Evolutionary conservation across 2,797 vertebrate genomes (phyloP), one percentile per base, ranked within the genome.

Genomic region (Leucoraja ocellata): DNA sequence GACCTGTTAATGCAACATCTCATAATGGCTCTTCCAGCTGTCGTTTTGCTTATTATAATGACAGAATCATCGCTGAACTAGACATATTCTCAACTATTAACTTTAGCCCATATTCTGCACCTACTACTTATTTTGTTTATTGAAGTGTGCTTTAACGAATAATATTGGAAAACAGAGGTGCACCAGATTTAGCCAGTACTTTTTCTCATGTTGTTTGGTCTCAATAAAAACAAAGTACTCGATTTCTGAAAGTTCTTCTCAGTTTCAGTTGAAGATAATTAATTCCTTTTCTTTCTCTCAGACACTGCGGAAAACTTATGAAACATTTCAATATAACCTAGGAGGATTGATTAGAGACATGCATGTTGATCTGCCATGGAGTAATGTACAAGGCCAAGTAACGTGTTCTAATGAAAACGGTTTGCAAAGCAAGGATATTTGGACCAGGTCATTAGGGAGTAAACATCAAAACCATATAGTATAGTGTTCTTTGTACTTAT

Each of bases 11-110:
- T 96, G 96, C 95, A 96, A 96, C 96, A 95, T 96, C 95, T 39
- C 95, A 95, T 96, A 96, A 97, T 97, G 95, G 95, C 95, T 97
- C 97, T 95, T 96, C 96, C 96, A 96, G 96, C 90, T 92, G 90
- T 46, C 71, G 39, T 76, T 74, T 76, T 76, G 94, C 95, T 95
- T 94, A 93, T 93, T 76, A 14, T 95, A 96, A 96, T 96, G 95
- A 96, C 96, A 96, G 96, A 96, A 96, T 95, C 95, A 96, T 95
- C 95, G 95, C 94, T 95, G 95, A 95, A 95, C 96, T 95, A 23
- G 90, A 28, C 68, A 92, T 39, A 92, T 3, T 46, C 90, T 16
- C 68, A 68, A 88, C 61, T 36, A 18, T 88, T 88, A 65, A 88
- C 84, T 36, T 88, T 21, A 88, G 14, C 84, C 16, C 6, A 65